Evolutionary conservation across 2,113 vertebrate genomes (phyloP).

Genomic region (Oncorhynchus keta): DNA sequence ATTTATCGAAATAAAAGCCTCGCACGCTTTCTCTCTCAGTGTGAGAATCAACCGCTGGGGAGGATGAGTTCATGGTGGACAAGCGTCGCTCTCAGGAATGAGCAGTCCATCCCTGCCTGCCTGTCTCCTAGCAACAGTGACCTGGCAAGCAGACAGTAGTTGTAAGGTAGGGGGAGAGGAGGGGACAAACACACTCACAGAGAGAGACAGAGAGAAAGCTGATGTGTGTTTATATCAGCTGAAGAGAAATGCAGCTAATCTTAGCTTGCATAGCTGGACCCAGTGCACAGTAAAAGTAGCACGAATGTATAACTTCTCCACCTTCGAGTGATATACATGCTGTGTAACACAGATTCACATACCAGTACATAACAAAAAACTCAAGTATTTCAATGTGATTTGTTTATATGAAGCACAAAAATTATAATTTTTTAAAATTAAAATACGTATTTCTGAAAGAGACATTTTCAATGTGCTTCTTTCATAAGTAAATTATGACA

Average conservation of each 20-base stretch:
- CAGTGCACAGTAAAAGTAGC: too few species aligned
- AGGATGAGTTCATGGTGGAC: slow-evolving; percentile 69
- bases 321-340: too few species aligned
- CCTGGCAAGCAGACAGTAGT: slow-evolving; percentile 77
- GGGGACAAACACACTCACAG: neutral
- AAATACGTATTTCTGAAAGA: too few species aligned
- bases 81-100: slow-evolving; percentile 72
- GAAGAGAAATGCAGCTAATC: too few species aligned
- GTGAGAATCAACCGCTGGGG: slow-evolving; percentile 23
- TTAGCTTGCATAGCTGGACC: too few species aligned
- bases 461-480: too few species aligned
- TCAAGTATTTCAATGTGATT: neutral
- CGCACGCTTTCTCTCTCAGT: neutral
- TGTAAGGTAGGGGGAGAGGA: slow-evolving; percentile 57
- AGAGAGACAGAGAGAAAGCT: slow-evolving; percentile 20
- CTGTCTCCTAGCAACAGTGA: slow-evolving; percentile 81
- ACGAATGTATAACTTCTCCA: too few species aligned
- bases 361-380: too few species aligned
- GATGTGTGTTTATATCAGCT: too few species aligned
- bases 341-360: too few species aligned
- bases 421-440: fast-evolving
- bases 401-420: too few species aligned
- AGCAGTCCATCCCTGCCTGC: slow-evolving; percentile 69
- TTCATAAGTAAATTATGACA: neutral
- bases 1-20: slow-evolving; percentile 72